These are phyloP conservation scores for Microplitis demolitor DNA, from an alignment of 1,140 invertebrate species.

Conservation along the genomic window DNA sequence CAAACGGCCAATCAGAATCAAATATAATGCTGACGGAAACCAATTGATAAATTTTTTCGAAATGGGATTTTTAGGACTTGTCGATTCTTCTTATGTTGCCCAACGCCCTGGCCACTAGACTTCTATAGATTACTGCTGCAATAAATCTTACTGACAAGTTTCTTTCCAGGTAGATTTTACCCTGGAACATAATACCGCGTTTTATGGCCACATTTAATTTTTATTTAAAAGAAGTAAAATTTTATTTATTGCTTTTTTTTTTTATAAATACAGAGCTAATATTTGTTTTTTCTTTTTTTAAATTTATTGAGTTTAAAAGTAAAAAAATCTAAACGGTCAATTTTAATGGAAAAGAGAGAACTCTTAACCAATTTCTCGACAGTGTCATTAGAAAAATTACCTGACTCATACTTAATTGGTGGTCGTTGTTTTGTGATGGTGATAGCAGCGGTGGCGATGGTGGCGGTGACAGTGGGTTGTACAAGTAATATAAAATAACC, in stretches of 20 bases:
- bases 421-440: background rate
- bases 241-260: background rate
- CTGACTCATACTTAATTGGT: background rate
- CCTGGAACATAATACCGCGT: conserved; percentile 14
- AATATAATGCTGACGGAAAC: too few relatives aligned
- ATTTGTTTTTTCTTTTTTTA: background rate
- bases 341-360: too few relatives aligned
- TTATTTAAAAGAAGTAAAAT: background rate
- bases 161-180: conserved; percentile 32
- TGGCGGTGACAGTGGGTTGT: background rate
- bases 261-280: background rate
- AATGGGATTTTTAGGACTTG: background rate
- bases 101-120: conserved; percentile 8
- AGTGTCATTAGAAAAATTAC: background rate
- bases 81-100: background rate
- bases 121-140: conserved; percentile 10
- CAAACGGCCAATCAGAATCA: too few relatives aligned
- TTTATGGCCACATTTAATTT: background rate
- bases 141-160: conserved; percentile 38
- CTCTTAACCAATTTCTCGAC: too few relatives aligned
- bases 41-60: background rate
- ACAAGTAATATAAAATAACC: too few relatives aligned
- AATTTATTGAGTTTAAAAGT: background rate
- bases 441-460: background rate
- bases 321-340: background rate